Percentiles rank a stretch among this genome's conserved stretches.
Conservation (phyloP, 1,140 invertebrate species). For the Drosophila kanapiae region DNA sequence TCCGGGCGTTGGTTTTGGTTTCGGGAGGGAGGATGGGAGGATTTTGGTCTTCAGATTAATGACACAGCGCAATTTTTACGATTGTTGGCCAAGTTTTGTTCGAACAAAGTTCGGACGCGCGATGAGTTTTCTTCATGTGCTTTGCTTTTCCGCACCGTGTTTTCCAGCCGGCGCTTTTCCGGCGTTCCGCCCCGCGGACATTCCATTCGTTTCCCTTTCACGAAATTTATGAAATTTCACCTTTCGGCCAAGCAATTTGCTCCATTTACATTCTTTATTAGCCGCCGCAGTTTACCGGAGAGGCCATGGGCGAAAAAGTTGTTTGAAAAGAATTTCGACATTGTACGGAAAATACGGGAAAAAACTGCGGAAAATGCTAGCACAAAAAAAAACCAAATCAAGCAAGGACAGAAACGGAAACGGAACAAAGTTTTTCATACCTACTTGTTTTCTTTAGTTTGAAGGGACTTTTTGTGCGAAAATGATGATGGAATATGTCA, state of each 20-base stretch:
- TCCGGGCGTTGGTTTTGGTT: conserved; percentile 3
- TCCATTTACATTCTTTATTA: conserved; percentile 83
- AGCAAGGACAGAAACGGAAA: conserved; percentile 17
- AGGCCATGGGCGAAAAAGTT: conserved; percentile 27
- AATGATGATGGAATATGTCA: conserved; percentile 17
- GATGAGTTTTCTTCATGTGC: conserved; percentile 38
- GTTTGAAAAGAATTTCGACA: conserved; percentile 30
- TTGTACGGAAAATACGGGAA: conserved; percentile 5
- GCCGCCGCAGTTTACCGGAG: conserved; percentile 53
- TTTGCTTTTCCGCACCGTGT: background rate
- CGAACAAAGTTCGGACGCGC: conserved; percentile 48
- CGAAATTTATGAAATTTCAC: conserved; percentile 79
- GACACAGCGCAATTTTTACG: conserved; percentile 50
- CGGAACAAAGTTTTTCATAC: conserved; percentile 20
- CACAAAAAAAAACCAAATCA: conserved; percentile 1
- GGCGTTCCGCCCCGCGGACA: conserved; percentile 20
- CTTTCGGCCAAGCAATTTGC: conserved; percentile 81
- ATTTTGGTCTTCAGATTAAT: conserved; percentile 44
- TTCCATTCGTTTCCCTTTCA: conserved; percentile 39
- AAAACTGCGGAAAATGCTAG: conserved; percentile 8
- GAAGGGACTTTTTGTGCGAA: background rate
- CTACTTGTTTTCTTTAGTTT: background rate
- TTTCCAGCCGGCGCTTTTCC: conserved; percentile 4
- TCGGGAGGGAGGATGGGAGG: background rate
- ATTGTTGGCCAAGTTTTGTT: conserved; percentile 42